phyloP scores from a whole-genome alignment of 1,140 invertebrate genomes.

The Drosophila tropicalis region DNA sequence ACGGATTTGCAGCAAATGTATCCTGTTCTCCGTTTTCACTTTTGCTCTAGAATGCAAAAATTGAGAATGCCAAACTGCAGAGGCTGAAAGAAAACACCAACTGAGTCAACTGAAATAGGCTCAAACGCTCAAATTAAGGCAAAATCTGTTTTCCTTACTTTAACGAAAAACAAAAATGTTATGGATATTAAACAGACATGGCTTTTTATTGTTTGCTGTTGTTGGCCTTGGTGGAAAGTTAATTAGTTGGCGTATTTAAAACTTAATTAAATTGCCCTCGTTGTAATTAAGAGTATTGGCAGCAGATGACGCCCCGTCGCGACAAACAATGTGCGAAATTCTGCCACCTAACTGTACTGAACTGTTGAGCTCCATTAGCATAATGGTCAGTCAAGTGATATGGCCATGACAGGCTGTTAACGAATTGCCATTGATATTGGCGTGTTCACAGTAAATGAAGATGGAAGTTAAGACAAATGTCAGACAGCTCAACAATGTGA shows the following conservation, averaged over 20 bases:
- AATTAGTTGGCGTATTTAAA: slow-evolving; percentile 66
- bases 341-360: slow-evolving; percentile 26
- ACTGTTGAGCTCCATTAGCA: slow-evolving; percentile 59
- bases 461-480: slow-evolving; percentile 10
- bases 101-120: neutral
- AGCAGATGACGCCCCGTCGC: slow-evolving; percentile 34
- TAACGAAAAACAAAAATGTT: neutral
- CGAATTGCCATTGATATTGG: slow-evolving; percentile 36
- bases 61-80: neutral
- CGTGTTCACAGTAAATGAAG: slow-evolving; percentile 48
- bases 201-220: slow-evolving; percentile 2
- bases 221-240: slow-evolving; percentile 49
- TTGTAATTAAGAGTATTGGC: slow-evolving; percentile 63
- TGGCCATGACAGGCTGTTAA: slow-evolving; percentile 32
- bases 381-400: slow-evolving; percentile 18
- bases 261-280: slow-evolving; percentile 63
- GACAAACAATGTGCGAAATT: slow-evolving; percentile 34
- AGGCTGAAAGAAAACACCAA: neutral
- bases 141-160: neutral
- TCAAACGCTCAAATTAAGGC: neutral
- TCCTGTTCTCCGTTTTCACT: neutral
- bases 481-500: neutral
- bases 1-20: neutral
- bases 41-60: neutral
- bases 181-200: slow-evolving; percentile 24